phyloP scores from a whole-genome alignment of 1,140 invertebrate species.

The Stegodyphus dumicola region DNA sequence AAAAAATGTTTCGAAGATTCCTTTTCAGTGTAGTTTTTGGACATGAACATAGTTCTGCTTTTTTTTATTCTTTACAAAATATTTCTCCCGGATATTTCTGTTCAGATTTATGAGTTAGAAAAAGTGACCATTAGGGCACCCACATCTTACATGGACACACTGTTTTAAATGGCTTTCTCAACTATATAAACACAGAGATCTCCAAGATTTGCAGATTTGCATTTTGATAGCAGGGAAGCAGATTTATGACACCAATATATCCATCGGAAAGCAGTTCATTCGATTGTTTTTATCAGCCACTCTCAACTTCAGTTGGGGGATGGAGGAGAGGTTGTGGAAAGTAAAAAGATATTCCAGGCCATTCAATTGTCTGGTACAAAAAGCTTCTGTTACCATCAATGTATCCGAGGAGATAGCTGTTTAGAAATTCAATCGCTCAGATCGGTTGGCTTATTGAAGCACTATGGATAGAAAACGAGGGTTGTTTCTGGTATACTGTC shows the following conservation, averaged over 20 bases:
- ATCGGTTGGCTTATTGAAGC: not conserved
- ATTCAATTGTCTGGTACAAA: no score
- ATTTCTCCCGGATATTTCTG: no score
- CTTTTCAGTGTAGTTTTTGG: no score
- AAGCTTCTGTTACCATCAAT: not conserved
- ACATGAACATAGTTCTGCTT: no score
- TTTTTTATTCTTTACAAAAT: no score
- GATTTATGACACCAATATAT: slow-evolving; percentile 16
- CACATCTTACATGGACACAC: no score
- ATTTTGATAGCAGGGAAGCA: slow-evolving; percentile 9
- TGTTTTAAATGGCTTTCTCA: no score
- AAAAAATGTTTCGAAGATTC: no score
- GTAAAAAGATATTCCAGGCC: not conserved
- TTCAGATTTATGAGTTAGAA: no score
- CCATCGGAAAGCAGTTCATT: no score
- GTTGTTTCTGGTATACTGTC: not conserved
- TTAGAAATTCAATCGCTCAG: slow-evolving; percentile 16
- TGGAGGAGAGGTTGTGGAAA: not conserved
- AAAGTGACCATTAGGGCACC: no score
- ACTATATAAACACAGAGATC: no score
- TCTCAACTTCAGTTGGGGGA: slow-evolving; percentile 1
- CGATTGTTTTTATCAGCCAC: slow-evolving; percentile 23
- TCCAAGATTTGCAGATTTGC: not conserved
- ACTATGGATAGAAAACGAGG: not conserved
- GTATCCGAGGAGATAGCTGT: slow-evolving; percentile 9